Evolutionary conservation across 2,797 vertebrate species (phyloP).

Genomic region (Amazona ochrocephala): DNA sequence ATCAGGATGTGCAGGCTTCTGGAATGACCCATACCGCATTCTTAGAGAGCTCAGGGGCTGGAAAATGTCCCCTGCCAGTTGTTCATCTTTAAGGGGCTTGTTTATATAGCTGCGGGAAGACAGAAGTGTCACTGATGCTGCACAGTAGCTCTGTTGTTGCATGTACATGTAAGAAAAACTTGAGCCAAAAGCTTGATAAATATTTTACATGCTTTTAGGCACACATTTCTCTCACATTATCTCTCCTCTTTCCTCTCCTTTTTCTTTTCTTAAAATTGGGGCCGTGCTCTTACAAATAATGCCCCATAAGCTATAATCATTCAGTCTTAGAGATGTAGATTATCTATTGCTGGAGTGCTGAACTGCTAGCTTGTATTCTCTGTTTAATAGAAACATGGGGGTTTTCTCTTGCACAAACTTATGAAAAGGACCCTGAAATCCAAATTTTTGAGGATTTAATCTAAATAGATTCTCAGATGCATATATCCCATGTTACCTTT

Average conservation of each 20-base stretch:
- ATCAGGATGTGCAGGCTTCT: neutral
- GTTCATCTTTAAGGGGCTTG: neutral
- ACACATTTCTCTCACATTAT: neutral
- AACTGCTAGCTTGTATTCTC: neutral
- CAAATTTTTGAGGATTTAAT: neutral
- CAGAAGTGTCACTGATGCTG: neutral
- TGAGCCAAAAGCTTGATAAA: neutral
- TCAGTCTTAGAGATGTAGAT: neutral
- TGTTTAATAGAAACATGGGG: neutral
- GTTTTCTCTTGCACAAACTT: neutral
- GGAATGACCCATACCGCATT: neutral
- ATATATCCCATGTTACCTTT: neutral
- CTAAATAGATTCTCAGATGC: neutral
- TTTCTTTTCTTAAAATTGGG: neutral
- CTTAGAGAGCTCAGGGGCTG: neutral
- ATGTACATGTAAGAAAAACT: neutral
- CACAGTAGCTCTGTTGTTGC: neutral
- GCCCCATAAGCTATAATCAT: neutral
- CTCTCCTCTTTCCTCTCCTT: neutral
- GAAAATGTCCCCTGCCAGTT: neutral
- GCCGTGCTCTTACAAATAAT: neutral
- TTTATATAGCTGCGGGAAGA: neutral
- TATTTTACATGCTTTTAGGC: neutral
- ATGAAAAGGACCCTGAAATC: neutral
- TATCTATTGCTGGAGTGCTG: neutral